A percentile compares a stretch with the other conserved stretches of the same genome.
Conservation (phyloP, 2,797 vertebrate genomes). For the Malurus splendens region DNA sequence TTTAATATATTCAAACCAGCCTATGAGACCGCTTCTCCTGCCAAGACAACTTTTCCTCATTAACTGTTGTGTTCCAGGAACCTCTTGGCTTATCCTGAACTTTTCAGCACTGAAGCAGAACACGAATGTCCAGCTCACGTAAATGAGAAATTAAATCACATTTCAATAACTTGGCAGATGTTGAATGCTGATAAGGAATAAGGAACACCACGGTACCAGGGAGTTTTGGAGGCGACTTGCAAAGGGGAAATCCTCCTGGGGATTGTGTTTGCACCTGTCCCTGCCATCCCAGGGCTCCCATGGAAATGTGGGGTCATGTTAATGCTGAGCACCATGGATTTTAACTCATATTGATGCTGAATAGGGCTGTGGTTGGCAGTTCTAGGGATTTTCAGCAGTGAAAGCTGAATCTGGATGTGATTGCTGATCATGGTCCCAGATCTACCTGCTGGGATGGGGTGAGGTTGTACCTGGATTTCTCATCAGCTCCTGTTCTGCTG, state of each 20-base stretch:
- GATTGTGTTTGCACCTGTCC: not conserved
- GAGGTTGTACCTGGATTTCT: not conserved
- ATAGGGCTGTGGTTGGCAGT: not conserved
- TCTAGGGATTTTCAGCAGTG: not conserved
- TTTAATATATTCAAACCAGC: slow-evolving; percentile 56
- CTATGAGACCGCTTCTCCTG: slow-evolving; percentile 20
- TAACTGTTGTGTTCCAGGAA: slow-evolving; percentile 57
- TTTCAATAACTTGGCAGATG: slow-evolving; percentile 20
- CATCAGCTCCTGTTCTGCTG: not conserved
- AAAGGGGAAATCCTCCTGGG: not conserved
- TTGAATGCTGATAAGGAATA: not conserved
- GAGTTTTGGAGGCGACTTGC: not conserved
- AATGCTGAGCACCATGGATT: not conserved
- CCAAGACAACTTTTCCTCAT: slow-evolving; percentile 58
- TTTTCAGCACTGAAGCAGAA: slow-evolving; percentile 24
- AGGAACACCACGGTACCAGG: not conserved
- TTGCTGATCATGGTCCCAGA: not conserved
- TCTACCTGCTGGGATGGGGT: not conserved
- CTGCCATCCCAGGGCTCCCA: not conserved
- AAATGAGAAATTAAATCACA: slow-evolving; percentile 16
- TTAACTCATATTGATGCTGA: not conserved
- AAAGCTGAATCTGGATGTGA: not conserved
- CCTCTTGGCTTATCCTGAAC: slow-evolving; percentile 29
- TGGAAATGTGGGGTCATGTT: rapidly evolving
- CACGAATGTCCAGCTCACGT: not conserved